phyloP scores from a whole-genome alignment of 1,140 invertebrate genomes.

The Helicorthomorpha holstii region DNA sequence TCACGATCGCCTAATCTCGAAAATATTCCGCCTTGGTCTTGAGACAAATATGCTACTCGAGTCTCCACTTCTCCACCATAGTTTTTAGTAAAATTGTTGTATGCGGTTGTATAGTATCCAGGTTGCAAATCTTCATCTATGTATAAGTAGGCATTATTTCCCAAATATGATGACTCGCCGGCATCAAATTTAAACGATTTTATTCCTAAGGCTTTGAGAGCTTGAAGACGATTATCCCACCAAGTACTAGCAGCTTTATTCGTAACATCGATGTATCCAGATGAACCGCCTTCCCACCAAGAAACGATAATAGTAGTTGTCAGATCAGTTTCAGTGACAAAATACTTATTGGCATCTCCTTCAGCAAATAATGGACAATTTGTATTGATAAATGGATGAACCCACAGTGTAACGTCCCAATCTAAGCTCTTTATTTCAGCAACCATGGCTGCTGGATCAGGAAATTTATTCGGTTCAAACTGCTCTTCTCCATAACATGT shows the following conservation, averaged over 20 bases:
- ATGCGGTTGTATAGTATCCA: conserved; percentile 40
- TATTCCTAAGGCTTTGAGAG: conserved; percentile 45
- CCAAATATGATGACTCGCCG: conserved; percentile 45
- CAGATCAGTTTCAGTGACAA: conserved; percentile 19
- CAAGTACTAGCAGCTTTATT: conserved; percentile 50
- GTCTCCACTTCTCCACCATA: conserved; percentile 53
- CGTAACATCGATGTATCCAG: conserved; percentile 54
- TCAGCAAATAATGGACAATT: conserved; percentile 41
- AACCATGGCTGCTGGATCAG: conserved; percentile 36
- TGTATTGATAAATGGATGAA: conserved; percentile 74
- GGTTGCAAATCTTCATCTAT: conserved; percentile 30
- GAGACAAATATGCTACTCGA: conserved; percentile 43
- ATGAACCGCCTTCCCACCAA: conserved; percentile 67
- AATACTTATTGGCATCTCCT: conserved; percentile 14
- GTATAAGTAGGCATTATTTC: conserved; percentile 14
- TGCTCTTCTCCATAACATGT: conserved; percentile 66
- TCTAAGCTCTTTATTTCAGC: conserved; percentile 34
- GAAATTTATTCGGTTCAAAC: conserved; percentile 54
- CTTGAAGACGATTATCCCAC: conserved; percentile 45
- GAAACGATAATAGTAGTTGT: conserved; percentile 34
- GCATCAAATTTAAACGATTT: conserved; percentile 88
- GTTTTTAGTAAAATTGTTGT: conserved; percentile 39
- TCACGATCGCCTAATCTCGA: conserved; percentile 75
- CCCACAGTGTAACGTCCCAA: conserved; percentile 51
- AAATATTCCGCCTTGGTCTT: conserved; percentile 59